Evolutionary conservation across 2,888 invertebrate species (phyloP), one percentile per base, ranked within the genome.

Genomic region (Agriopis aurantiaria): DNA sequence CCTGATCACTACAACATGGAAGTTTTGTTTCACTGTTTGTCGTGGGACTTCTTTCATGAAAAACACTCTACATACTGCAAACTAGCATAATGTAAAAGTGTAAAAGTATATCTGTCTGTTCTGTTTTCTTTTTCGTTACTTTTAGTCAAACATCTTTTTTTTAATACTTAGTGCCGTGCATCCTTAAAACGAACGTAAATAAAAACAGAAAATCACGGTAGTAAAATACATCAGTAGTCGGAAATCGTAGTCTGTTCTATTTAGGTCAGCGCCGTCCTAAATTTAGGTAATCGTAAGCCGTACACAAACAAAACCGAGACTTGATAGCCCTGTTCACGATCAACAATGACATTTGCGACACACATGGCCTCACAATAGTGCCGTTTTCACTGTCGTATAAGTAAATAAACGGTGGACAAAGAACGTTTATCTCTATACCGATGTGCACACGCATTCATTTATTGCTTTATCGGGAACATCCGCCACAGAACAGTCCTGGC

Each of bases 381-480:
- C 33, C 45, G 23, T 33, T 49, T 46, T 57, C n/a, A 60, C 57
- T 57, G 69, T 65, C 65, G 45, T 55, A 49, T 55, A 51, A 60
- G n/a, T 56, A 60, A 64, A 67, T 62, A 67, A 41, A 62, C 40
- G 17, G n/a, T 46, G 23, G 17, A 74, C 73, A 75, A 76, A 72
- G 69, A 69, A 52, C 46, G 49, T 53, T 68, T 73, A 75, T 73
- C 71, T 60, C 23, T 53, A 63, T 45, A 65, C 59, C 23, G 51
- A 58, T 56, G 56, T 17, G 51, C 64, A 56, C 43, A 56, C 51
- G 61, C 51, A 68, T 59, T 68, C 14, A 57, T 51, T 72, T 73
- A 76, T 71, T 76, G 56, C 46, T 74, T 75, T 76, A 78, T 78
- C 74, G 53, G 71, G 72, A 67, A 60, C 75, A 75, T 78, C 74